These are phyloP conservation scores for Chloebia gouldiae DNA, from an alignment of 2,113 vertebrate species.

Conservation along the genomic window DNA sequence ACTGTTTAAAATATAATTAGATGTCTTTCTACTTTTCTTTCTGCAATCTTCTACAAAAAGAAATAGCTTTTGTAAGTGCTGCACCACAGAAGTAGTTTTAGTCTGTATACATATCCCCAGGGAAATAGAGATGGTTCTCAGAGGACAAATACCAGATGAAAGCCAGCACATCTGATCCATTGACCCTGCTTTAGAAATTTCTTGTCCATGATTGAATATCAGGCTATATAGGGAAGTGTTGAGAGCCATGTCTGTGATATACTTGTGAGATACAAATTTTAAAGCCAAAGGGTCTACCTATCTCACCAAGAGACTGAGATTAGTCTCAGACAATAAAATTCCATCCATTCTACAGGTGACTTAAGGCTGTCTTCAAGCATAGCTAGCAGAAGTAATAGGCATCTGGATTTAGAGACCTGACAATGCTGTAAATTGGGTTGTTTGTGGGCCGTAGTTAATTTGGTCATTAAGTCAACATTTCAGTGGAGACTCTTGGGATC, in stretches of 20 bases:
- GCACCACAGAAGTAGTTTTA: neutral
- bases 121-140: neutral
- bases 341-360: neutral
- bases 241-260: neutral
- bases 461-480: neutral
- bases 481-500: neutral
- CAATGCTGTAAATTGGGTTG: neutral
- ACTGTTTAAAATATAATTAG: slow-evolving; percentile 13
- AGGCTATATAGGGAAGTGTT: neutral
- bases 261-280: neutral
- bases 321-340: neutral
- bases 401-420: neutral
- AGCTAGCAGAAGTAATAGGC: neutral
- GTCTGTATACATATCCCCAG: neutral
- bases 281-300: neutral
- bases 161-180: neutral
- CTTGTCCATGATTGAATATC: neutral
- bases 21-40: neutral
- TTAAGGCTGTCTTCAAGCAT: neutral
- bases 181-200: neutral
- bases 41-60: neutral
- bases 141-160: neutral
- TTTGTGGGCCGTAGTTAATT: neutral
- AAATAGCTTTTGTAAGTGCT: neutral
- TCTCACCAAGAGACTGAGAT: neutral